These are phyloP conservation scores for Stenurella melanura DNA, from an alignment of 2,888 invertebrate genomes.

Conservation along the genomic window DNA sequence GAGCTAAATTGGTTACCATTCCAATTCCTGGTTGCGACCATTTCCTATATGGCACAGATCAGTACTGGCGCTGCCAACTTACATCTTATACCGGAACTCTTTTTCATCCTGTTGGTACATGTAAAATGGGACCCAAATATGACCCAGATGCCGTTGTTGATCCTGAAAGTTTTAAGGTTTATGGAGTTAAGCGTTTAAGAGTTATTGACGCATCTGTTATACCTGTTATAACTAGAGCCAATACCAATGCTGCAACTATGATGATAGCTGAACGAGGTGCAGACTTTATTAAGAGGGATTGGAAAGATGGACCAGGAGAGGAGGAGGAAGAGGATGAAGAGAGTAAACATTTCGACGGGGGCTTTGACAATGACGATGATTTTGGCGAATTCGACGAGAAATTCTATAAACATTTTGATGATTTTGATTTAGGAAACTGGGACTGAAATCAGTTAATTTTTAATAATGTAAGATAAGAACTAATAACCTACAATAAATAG, in stretches of 20 bases:
- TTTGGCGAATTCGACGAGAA: background rate
- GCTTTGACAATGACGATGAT: background rate
- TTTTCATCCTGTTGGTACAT: constrained; percentile 61
- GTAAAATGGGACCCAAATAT: constrained; percentile 59
- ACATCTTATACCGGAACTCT: constrained; percentile 59
- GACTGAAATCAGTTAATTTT: background rate
- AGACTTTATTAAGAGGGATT: constrained; percentile 72
- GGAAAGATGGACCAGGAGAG: constrained; percentile 40
- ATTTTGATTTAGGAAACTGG: background rate
- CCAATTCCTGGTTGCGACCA: constrained; percentile 73
- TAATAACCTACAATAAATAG: background rate
- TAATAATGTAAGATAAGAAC: background rate
- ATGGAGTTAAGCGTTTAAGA: constrained; percentile 80
- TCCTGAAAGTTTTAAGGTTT: constrained; percentile 76
- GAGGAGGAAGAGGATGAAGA: background rate
- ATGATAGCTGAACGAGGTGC: constrained; percentile 75
- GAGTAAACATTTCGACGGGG: background rate
- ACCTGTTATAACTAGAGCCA: constrained; percentile 80
- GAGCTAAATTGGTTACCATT: constrained; percentile 67
- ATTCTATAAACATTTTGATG: background rate
- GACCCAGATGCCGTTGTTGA: constrained; percentile 81
- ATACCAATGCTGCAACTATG: constrained; percentile 75
- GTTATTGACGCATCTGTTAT: constrained; percentile 89
- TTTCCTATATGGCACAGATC: constrained; percentile 71
- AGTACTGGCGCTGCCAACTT: constrained; percentile 76